These are phyloP conservation scores for Acleris emargana DNA, from an alignment of 2,888 invertebrate species.

Conservation along the genomic window DNA sequence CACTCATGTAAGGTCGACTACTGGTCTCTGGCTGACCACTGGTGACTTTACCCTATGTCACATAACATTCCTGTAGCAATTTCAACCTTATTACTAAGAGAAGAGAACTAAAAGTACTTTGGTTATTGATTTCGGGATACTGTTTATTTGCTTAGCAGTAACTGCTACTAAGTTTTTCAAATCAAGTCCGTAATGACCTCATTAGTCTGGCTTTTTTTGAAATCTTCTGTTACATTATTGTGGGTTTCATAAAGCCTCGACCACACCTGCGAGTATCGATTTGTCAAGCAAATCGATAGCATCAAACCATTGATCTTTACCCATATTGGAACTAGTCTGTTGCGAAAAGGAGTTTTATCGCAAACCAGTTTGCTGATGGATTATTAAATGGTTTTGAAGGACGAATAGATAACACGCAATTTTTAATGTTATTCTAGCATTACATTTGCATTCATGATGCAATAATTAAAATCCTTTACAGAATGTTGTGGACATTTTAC, in stretches of 20 bases:
- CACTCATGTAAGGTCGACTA: too few species aligned
- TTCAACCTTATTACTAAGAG: too few species aligned
- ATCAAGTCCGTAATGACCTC: neutral
- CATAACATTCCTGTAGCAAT: too few species aligned
- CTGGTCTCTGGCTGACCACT: too few species aligned
- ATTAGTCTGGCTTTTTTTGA: neutral
- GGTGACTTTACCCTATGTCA: too few species aligned
- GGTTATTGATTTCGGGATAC: too few species aligned
- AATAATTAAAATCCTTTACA: too few species aligned
- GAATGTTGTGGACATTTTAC: too few species aligned
- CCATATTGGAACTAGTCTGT: conserved; percentile 9
- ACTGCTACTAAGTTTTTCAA: too few species aligned
- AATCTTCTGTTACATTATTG: neutral
- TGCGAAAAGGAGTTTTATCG: conserved; percentile 2
- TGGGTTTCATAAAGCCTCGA: neutral
- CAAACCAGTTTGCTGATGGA: conserved; percentile 11
- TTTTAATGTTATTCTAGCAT: neutral
- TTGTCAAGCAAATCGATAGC: conserved; percentile 13
- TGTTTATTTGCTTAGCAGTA: too few species aligned
- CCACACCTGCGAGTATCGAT: conserved; percentile 2
- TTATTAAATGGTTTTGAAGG: conserved; percentile 10
- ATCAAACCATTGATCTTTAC: conserved; percentile 12
- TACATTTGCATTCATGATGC: too few species aligned
- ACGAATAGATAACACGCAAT: conserved; percentile 1
- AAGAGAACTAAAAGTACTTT: too few species aligned